phyloP scores from a whole-genome alignment of 2,888 invertebrate genomes.

The Marronus borbonicus region DNA sequence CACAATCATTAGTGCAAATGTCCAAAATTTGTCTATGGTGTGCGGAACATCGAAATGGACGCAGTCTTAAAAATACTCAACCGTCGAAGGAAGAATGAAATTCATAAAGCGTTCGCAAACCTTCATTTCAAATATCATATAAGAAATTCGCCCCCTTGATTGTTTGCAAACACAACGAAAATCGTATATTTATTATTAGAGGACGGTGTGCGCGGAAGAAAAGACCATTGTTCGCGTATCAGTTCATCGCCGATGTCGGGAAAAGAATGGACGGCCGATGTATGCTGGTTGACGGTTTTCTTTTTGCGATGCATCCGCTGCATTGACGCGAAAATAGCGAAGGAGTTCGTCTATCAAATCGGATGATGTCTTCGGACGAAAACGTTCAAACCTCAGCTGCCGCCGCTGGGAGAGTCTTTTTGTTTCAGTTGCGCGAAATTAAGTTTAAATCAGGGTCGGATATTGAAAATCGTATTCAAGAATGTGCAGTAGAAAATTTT shows the following conservation, averaged over 20 bases:
- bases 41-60: no score
- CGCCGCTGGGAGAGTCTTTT: not conserved
- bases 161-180: conserved; percentile 18
- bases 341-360: not conserved
- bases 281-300: conserved; percentile 5
- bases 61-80: no score
- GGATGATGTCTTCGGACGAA: not conserved
- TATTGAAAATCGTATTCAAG: conserved; percentile 19
- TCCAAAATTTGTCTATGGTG: no score
- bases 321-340: conserved; percentile 7
- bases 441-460: conserved; percentile 22
- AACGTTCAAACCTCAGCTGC: conserved; percentile 10
- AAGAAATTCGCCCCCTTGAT: conserved; percentile 16
- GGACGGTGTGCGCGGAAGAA: not conserved
- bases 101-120: not conserved
- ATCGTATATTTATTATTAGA: conserved; percentile 22
- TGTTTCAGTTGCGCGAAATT: conserved; percentile 18
- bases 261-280: conserved; percentile 15
- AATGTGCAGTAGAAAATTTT: conserved; percentile 23
- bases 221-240: conserved; percentile 27
- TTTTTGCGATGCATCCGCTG: conserved; percentile 23
- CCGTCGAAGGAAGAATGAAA: no score
- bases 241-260: conserved; percentile 15
- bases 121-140: conserved; percentile 9
- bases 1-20: no score